These are phyloP conservation scores for Aldrovandia affinis DNA, from an alignment of 2,797 vertebrate genomes.

Conservation along the genomic window DNA sequence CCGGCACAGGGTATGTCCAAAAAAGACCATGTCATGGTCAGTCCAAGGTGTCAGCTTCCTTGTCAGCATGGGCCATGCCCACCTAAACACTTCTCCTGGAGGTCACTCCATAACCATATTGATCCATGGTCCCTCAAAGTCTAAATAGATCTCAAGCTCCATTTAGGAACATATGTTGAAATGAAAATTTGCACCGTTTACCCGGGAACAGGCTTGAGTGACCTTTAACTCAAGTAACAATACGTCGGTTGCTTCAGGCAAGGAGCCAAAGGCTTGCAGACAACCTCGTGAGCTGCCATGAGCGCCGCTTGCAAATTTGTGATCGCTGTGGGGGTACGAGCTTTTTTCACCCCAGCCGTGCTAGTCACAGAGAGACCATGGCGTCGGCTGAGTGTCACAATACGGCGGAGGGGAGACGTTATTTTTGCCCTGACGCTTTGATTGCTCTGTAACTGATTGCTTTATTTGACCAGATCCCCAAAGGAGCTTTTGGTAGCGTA, in stretches of 20 bases:
- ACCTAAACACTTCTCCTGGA: background rate
- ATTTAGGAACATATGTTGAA: background rate
- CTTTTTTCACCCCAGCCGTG: conserved; percentile 25
- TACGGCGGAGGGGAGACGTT: background rate
- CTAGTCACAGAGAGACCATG: conserved; percentile 23
- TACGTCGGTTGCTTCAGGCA: background rate
- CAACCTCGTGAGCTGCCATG: background rate
- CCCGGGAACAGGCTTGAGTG: background rate
- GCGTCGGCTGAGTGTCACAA: conserved; percentile 19
- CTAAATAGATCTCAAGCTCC: no score
- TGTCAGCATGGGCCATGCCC: background rate
- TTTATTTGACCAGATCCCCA: conserved; percentile 24
- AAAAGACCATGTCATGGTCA: no score
- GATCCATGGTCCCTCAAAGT: background rate
- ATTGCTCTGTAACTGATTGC: conserved; percentile 20
- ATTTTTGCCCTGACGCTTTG: conserved; percentile 29
- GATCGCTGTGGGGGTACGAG: conserved; percentile 9
- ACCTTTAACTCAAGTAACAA: conserved; percentile 9
- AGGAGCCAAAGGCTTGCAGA: background rate
- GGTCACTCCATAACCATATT: background rate
- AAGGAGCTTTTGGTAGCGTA: conserved; percentile 14
- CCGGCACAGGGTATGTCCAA: no score
- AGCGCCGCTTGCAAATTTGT: conserved; percentile 25
- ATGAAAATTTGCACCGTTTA: background rate
- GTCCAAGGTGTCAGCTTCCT: no score